phyloP scores from a whole-genome alignment of 2,113 vertebrate species.

The Thinocorus orbignyianus region DNA sequence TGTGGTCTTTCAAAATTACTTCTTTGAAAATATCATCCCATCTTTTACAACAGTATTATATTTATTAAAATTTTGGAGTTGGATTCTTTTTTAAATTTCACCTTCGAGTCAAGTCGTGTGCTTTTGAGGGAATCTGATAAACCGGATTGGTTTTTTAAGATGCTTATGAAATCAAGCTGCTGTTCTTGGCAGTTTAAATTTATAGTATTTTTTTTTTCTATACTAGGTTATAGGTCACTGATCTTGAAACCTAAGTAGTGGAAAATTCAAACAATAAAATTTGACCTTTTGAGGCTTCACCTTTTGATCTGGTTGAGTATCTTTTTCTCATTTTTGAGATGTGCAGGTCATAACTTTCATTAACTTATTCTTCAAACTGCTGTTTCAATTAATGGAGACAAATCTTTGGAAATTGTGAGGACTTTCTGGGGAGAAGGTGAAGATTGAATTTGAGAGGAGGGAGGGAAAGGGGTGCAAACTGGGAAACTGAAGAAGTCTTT shows the following conservation, averaged over 20 bases:
- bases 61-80: neutral
- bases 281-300: neutral
- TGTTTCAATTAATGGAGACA: neutral
- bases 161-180: neutral
- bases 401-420: neutral
- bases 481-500: neutral
- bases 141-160: neutral
- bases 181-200: neutral
- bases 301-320: neutral
- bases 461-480: neutral
- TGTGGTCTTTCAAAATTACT: neutral
- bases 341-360: neutral
- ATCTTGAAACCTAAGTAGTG: neutral
- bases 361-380: neutral
- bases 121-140: neutral
- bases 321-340: neutral
- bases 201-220: neutral
- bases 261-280: neutral
- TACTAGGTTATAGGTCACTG: neutral
- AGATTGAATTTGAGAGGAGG: neutral
- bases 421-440: neutral
- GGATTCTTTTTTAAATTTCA: neutral
- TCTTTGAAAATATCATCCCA: neutral
- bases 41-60: neutral
- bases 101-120: neutral